Evolutionary conservation across 2,797 vertebrate genomes (phyloP), one percentile per base, ranked within the genome.

Genomic region (Mus caroli): DNA sequence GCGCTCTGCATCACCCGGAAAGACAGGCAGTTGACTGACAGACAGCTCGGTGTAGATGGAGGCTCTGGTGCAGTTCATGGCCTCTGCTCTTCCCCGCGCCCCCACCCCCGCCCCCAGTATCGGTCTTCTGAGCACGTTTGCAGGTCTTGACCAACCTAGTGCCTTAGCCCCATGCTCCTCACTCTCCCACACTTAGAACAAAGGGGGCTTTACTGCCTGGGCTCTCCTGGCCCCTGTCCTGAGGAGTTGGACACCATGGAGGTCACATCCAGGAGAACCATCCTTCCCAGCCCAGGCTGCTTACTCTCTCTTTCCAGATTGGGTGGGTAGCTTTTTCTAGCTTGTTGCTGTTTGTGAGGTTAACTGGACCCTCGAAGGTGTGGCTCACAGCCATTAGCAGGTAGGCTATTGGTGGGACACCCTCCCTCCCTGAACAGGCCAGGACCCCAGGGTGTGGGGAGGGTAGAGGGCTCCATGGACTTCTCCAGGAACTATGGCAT

Each of bases 31-130:
- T 85, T 19, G 96, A 97, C 80, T 13, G 96, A 97, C 96, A 83
- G 96, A 97, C 96, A 83, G 92, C 96, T 97, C 64, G 86, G 26
- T 46, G 71, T 96, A 91, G 97, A 88, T 60, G 96, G 97, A 97
- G 73, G 75, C 11, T 96, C n/a, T 98, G 98, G 98, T 98, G 98
- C 98, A 98, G 97, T 98, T 98, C 98, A 98, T 98, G 98, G 98
- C 96, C 92, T 96, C 76, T 58, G 76, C 94, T 89, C 43, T 52
- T 13, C 43, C 43, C 50, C 56, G 95, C 90, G n/a, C n/a, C 43
- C 40, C 43, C 43, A 43, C 43, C 43, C 43, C 43, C 43, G 5
- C n/a, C 0, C 88, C 46, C 93, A 76, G 87, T 56, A 13, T 46
- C 3, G 10, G 13, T 31, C 86, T 54, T 37, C 95, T 60, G 85